These are phyloP conservation scores for Zygaena filipendulae DNA, from an alignment of 2,888 invertebrate genomes.

Conservation along the genomic window DNA sequence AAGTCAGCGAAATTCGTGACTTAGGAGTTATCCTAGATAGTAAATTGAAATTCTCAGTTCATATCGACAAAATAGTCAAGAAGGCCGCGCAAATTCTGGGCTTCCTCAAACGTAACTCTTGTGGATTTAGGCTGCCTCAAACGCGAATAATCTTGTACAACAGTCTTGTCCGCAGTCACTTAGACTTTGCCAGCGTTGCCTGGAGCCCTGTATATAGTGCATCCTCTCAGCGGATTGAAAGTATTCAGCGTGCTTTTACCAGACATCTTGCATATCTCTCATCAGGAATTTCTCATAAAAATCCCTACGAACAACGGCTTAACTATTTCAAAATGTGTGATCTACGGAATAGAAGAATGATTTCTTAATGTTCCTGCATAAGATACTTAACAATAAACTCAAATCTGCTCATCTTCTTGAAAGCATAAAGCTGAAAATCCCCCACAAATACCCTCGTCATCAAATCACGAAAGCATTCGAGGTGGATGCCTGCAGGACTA, in stretches of 20 bases:
- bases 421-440: too few species aligned
- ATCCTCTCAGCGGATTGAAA: slow-evolving; percentile 7
- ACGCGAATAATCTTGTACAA: slow-evolving; percentile 6
- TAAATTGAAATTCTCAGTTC: slow-evolving; percentile 2
- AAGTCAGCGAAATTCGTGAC: slow-evolving; percentile 5
- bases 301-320: not conserved
- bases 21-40: slow-evolving; percentile 5
- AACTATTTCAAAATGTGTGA: slow-evolving; percentile 1
- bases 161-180: slow-evolving; percentile 5
- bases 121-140: slow-evolving; percentile 1
- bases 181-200: slow-evolving; percentile 6
- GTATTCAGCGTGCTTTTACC: slow-evolving; percentile 7
- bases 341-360: not conserved
- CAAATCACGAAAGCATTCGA: too few species aligned
- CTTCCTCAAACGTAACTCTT: slow-evolving; percentile 6
- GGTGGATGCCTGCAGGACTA: too few species aligned
- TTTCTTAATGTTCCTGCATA: not conserved
- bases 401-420: too few species aligned
- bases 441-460: too few species aligned
- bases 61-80: slow-evolving; percentile 4
- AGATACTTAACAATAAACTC: too few species aligned
- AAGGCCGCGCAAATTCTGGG: slow-evolving; percentile 7
- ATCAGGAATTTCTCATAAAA: not conserved
- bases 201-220: slow-evolving; percentile 8
- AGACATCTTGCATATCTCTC: slow-evolving; percentile 4